Evolutionary conservation across 2,888 invertebrate species (phyloP).

Genomic region (Matsumyia berberina): DNA sequence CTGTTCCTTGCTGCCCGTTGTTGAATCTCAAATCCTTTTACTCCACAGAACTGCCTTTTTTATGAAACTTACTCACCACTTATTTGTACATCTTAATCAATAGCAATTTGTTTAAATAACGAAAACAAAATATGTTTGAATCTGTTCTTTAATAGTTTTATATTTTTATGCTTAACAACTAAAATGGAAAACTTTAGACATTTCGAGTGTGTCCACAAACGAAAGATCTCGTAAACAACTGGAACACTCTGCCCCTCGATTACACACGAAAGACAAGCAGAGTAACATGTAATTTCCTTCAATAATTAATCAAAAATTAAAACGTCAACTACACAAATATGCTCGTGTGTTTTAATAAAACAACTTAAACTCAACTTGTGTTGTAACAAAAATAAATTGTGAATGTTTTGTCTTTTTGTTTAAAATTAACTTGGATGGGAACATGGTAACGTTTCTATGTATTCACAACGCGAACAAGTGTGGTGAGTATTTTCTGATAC

Average conservation of each 20-base stretch:
- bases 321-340: conserved; percentile 8
- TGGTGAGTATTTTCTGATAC: conserved; percentile 21
- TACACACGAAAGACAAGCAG: conserved; percentile 12
- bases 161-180: conserved; percentile 58
- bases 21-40: too few species aligned
- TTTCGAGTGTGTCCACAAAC: conserved; percentile 27
- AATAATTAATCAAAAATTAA: conserved; percentile 38
- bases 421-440: not conserved
- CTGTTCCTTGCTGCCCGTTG: too few species aligned
- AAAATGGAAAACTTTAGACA: conserved; percentile 70
- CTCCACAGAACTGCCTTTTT: too few species aligned
- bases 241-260: conserved; percentile 10
- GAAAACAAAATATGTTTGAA: not conserved
- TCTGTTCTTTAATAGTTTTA: conserved; percentile 48
- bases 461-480: conserved; percentile 2
- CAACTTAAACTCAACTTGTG: conserved; percentile 15
- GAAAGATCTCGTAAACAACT: conserved; percentile 37
- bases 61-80: too few species aligned
- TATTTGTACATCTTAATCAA: too few species aligned
- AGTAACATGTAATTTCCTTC: conserved; percentile 37
- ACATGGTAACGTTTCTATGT: not conserved
- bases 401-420: conserved; percentile 10
- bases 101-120: too few species aligned
- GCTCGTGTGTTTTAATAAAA: conserved; percentile 1
- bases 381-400: conserved; percentile 1